Evolutionary conservation across 1,140 invertebrate species (phyloP), one percentile per base, ranked within the genome.

Genomic region (Pteromalus puparum): DNA sequence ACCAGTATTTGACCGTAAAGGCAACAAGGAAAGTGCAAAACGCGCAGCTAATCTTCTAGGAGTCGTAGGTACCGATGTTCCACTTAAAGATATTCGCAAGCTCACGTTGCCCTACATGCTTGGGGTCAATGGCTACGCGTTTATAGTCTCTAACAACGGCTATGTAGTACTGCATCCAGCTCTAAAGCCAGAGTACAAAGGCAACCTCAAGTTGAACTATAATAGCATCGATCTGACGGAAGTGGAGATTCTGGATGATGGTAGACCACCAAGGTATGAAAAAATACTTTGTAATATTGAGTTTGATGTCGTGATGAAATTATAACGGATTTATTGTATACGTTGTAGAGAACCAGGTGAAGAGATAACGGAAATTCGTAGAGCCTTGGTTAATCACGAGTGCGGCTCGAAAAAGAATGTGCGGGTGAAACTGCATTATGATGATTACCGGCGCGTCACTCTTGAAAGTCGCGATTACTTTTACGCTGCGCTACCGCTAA

Each of bases 201-300:
- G 95, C 72, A 92, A 94, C 72, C 92, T 98, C 30, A 98, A 98
- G 93, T 94, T 96, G n/a, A 98, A 98, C 90, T 99, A 98, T 91
- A 98, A 99, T 92, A 99, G 97, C 89, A 96, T 99, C 30, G 98
- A 99, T 93, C 94, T 99, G n/a, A 96, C 96, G 0, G 98, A 99
- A 93, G 96, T 99, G 21, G 98, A 99, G 92, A 95, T 98, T 85
- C 94, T 97, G 9, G 95, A 97, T 87, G 95, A 96, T 87, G 95
- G 95, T 2, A 93, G 92, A 87, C 94, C 91, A 48, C 94, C 89
- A 75, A 91, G 92, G 92, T 93, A 85, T 88, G 72, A 34, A 76
- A 21, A 28, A 70, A 28, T 10, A 34, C 9, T 42, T 42, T 42
- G 7, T 42, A 48, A 48, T 48, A 18, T 48, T 15, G 10, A 18